Base-by-base conservation (phyloP, 2,113 vertebrate genomes). In the Strix uralensis region DNA sequence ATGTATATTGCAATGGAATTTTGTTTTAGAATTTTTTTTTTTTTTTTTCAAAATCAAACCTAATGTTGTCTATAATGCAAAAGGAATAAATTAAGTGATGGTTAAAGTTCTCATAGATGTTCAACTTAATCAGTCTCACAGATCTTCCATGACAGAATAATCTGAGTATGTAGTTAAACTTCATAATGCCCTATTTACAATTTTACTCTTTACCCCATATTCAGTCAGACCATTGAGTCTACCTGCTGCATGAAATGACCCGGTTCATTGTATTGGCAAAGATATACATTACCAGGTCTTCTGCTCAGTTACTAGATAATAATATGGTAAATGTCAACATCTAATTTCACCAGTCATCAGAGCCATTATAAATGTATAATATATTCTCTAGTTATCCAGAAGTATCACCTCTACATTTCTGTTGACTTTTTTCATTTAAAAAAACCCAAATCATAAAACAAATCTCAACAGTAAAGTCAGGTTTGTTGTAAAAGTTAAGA, bases 381-480 rank as follows among this genome's bases (percentile, higher is more conserved):
- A 10, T 61, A 69, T 51, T 7, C 42, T 62, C n/a, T 51, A 26
- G 5, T 67, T 22, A 84, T 49, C 14, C 4, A 1, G 15, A 78
- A 52, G 11, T 27, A 47, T 36, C 34, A 62, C 10, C 10, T 77
- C 44, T 57, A 32, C 8, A 26, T 49, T 86, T 86, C 17, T 59
- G 9, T 32, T 36, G 9, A 65, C 0, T 11, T 34, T 86, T 82
- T 79, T 57, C 5, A 38, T 44, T 26, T 7, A 62, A 70, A 44
- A 8, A 29, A 34, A 2, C 0, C 2, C 0, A 15, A 20, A 42
- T 7, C 4, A 62, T 15, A 67, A 51, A 73, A 14, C 6, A 52
- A 38, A 42, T 55, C 11, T 46, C 32, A 78, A 5, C 11, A 70
- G 23, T 58, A 55, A 82, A 63, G 3, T 61, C 77, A 86, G 38